Evolutionary conservation across 2,888 invertebrate genomes (phyloP), one percentile per base, ranked within the genome.

Genomic region (Eupithecia vulgata): DNA sequence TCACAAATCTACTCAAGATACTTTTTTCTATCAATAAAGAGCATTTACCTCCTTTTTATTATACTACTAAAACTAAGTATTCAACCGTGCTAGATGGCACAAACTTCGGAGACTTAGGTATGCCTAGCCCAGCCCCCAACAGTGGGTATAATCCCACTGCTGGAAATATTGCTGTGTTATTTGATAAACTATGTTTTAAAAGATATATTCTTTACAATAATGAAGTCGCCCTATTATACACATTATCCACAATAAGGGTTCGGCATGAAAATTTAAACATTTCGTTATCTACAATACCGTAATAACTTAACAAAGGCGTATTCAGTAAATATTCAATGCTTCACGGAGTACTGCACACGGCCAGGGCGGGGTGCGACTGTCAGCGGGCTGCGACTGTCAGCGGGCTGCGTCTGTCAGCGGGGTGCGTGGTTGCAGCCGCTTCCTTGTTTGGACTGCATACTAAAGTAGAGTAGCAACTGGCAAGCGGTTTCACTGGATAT

Each of bases 261-360:
- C 78, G 79, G 86, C 88, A 81, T 82, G 82, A 79, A 85, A 85
- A 83, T 86, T 84, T 84, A 86, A 88, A 88, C 83, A 85, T 89
- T 87, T 83, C 81, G 82, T 81, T 81, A 83, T 77, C 82, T 80
- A 86, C 84, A 87, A 87, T 83, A 73, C 72, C 76, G 79, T 84
- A 85, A 84, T 83, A 86, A 83, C 81, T 82, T 81, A 81, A 76
- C 77, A 84, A 85, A 83, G 85, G 79, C 80, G 85, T 84, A 83
- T 86, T 91, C 85, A 85, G 81, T 89, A 86, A 88, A 90, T 89
- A 89, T 87, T 86, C 84, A 85, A 88, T 85, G 87, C 85, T 87
- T 88, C 85, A 85, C 86, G 85, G 82, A 76, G 80, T 84, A 82
- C 78, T 86, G 83, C 78, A 70, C 76, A 40, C 37, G 73, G 70